These are phyloP conservation scores for Premnoplex brunnescens DNA, from an alignment of 2,797 vertebrate species.

Conservation along the genomic window DNA sequence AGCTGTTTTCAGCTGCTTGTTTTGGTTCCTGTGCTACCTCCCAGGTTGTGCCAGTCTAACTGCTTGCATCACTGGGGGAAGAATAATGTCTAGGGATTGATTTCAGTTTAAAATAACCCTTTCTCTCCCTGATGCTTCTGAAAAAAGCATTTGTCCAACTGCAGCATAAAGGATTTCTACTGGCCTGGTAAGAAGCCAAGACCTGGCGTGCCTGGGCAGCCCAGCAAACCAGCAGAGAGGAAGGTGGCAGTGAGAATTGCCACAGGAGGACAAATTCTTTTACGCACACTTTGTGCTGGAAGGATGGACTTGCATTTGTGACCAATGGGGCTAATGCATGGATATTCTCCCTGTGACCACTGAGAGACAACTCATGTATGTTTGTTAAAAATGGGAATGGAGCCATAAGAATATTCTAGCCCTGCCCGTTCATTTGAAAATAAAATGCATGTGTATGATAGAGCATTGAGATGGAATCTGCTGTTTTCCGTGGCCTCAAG, in stretches of 20 bases:
- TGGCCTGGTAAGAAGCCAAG: neutral
- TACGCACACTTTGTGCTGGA: neutral
- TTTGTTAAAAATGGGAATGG: neutral
- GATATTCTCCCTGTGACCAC: neutral
- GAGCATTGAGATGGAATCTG: neutral
- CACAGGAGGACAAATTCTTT: neutral
- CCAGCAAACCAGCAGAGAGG: neutral
- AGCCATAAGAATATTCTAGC: neutral
- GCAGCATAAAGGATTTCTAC: neutral
- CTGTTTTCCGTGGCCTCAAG: neutral
- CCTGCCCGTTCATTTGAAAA: neutral
- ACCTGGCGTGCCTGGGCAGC: neutral
- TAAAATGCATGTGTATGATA: neutral
- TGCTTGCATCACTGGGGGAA: neutral
- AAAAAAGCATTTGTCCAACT: neutral
- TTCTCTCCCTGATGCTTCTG: neutral
- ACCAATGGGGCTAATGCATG: neutral
- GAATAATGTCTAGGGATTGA: neutral
- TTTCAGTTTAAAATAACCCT: neutral
- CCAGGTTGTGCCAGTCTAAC: neutral
- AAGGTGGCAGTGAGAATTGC: neutral
- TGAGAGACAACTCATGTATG: accelerated
- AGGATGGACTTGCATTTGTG: neutral
- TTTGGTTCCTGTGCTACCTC: neutral
- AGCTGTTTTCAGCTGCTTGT: neutral